Evolutionary conservation across 1,140 invertebrate genomes (phyloP).

Genomic region (Sitophilus oryzae): DNA sequence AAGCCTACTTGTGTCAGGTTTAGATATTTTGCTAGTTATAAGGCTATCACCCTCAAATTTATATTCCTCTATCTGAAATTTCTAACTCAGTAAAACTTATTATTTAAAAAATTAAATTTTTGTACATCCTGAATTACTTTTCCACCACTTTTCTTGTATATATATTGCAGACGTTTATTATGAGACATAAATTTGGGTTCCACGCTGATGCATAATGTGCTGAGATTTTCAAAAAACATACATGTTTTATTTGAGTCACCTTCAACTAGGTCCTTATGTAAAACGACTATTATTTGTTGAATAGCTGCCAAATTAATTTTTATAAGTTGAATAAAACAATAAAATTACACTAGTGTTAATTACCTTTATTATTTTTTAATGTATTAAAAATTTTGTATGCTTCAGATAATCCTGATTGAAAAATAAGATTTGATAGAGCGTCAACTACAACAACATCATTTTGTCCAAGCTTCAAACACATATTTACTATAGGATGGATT

Average conservation of each 20-base stretch:
- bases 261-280: conserved; percentile 49
- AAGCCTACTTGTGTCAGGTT: conserved; percentile 40
- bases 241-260: conserved; percentile 41
- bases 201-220: conserved; percentile 45
- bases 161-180: conserved; percentile 43
- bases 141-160: conserved; percentile 44
- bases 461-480: conserved; percentile 14
- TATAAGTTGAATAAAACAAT: background rate
- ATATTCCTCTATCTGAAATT: conserved; percentile 43
- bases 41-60: conserved; percentile 44
- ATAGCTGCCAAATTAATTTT: conserved; percentile 31
- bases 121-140: conserved; percentile 46
- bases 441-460: conserved; percentile 36
- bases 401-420: conserved; percentile 28
- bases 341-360: conserved; percentile 8
- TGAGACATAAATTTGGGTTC: conserved; percentile 36
- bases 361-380: conserved; percentile 31
- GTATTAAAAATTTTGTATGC: conserved; percentile 31
- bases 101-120: background rate
- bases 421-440: conserved; percentile 37
- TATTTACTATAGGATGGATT: conserved; percentile 6
- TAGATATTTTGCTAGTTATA: conserved; percentile 42
- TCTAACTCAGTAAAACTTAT: conserved; percentile 1
- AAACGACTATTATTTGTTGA: conserved; percentile 45
- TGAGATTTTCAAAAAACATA: conserved; percentile 46